These are phyloP conservation scores for Laticauda colubrina DNA, from an alignment of 2,113 vertebrate species.

Conservation along the genomic window DNA sequence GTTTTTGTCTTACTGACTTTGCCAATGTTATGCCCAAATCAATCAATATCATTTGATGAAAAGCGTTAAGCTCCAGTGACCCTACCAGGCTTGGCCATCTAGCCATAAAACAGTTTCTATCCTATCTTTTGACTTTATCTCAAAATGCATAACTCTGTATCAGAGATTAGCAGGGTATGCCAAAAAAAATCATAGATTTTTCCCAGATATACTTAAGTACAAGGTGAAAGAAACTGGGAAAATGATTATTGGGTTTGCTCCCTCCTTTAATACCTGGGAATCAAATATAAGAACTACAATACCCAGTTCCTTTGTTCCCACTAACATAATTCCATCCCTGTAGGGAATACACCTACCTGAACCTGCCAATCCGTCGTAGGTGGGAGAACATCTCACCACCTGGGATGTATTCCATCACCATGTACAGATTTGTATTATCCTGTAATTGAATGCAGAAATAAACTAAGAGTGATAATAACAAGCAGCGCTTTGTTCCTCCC, in stretches of 20 bases:
- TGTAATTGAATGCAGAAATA: slow-evolving; percentile 40
- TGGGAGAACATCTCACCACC: slow-evolving; percentile 95
- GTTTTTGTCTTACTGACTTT: background rate
- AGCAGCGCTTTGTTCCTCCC: no score
- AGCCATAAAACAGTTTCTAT: background rate
- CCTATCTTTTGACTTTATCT: background rate
- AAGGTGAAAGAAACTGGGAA: background rate
- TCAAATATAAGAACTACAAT: background rate
- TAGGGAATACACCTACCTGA: slow-evolving; percentile 71
- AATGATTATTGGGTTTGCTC: background rate
- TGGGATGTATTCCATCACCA: slow-evolving; percentile 92
- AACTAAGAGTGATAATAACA: background rate
- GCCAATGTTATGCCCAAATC: background rate
- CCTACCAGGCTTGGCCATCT: background rate
- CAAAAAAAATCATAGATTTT: background rate
- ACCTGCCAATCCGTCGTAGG: slow-evolving; percentile 86
- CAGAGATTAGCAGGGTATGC: background rate
- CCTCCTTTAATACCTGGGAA: background rate
- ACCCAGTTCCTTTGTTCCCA: background rate
- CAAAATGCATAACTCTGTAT: background rate
- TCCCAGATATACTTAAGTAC: background rate
- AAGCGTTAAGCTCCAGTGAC: background rate
- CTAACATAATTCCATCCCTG: background rate
- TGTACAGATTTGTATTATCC: slow-evolving; percentile 92
- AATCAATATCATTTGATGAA: background rate